Base-by-base conservation (phyloP, 92 coral and sea anemone genomes). In the Epizoanthus ramosus region DNA sequence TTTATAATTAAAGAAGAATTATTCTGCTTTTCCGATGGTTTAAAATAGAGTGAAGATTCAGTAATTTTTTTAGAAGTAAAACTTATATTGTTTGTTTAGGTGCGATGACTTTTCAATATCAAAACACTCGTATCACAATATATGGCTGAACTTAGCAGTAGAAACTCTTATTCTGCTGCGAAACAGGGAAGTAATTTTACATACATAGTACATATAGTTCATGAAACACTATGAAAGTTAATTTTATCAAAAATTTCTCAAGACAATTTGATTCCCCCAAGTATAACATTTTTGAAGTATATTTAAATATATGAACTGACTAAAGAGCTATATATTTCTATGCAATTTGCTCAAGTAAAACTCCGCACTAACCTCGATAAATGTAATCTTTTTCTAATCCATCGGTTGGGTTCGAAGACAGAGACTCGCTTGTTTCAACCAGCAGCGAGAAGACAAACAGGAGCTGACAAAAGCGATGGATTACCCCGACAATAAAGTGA, bases 311-410 rank as follows among this genome's bases (percentile, higher is more conserved):
- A 50, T 50, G 14, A 50, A 50, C 54, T 9, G 2, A 50, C 54
- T 12, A 50, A 9, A 50, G 54, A 50, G 54, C 54, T 50, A 50
- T 50, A 50, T 50, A 50, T 9, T 50, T 50, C 12, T 50, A 50
- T 50, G 54, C 54, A 71, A 59, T 77, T 60, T 77, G 82, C 9
- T 77, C 45, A 77, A 60, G 57, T 7, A 28, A 71, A 71, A 3
- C n/a, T 77, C 23, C 8, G 15, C 24, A 77, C 82, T 59, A 77
- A 77, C 82, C 82, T 61, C 70, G 57, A 33, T 77, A 77, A 21
- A 57, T 28, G 50, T 60, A 60, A 5, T 37, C 19, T 68, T 35
- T 60, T 17, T 76, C 31, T 28, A 7, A 43, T 4, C 21, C 52
- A 50, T 19, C 24, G 71, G 5, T 13, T n/a, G 24, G 57, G 7